Percentiles rank a stretch among this genome's conserved stretches.
These are phyloP conservation scores for Tupaia tana DNA, from an alignment of 2,113 vertebrate species.

Conservation along the genomic window DNA sequence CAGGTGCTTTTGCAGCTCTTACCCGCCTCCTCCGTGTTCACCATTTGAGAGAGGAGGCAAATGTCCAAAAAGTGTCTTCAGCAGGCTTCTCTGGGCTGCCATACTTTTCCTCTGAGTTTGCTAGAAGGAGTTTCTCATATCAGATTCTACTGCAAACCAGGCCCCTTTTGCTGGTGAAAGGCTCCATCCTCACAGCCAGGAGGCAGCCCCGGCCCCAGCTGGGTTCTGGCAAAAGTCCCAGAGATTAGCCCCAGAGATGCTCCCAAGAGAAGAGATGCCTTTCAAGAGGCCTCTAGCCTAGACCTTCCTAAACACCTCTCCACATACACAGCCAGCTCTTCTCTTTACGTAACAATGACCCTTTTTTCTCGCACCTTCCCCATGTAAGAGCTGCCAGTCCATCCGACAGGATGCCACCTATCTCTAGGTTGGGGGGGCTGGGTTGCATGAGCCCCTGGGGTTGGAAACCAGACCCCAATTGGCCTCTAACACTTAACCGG, in stretches of 20 bases:
- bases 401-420: background rate
- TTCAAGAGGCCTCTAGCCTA: background rate
- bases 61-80: background rate
- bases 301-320: background rate
- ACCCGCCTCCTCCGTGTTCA: too few relatives aligned
- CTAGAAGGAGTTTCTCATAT: background rate
- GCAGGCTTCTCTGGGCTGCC: background rate
- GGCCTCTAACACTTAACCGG: background rate
- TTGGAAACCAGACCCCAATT: background rate
- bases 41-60: background rate
- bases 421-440: background rate
- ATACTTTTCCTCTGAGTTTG: background rate
- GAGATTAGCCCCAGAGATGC: background rate
- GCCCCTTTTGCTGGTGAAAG: background rate
- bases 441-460: background rate
- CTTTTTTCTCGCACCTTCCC: background rate
- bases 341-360: background rate
- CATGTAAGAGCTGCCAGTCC: fast-evolving
- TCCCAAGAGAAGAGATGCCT: background rate
- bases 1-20: background rate
- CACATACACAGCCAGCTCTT: background rate
- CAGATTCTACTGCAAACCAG: background rate
- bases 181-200: background rate
- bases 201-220: background rate
- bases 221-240: too few relatives aligned